Evolutionary conservation across 2,113 vertebrate species (phyloP), one percentile per base, ranked within the genome.

Genomic region (Alligator sinensis): DNA sequence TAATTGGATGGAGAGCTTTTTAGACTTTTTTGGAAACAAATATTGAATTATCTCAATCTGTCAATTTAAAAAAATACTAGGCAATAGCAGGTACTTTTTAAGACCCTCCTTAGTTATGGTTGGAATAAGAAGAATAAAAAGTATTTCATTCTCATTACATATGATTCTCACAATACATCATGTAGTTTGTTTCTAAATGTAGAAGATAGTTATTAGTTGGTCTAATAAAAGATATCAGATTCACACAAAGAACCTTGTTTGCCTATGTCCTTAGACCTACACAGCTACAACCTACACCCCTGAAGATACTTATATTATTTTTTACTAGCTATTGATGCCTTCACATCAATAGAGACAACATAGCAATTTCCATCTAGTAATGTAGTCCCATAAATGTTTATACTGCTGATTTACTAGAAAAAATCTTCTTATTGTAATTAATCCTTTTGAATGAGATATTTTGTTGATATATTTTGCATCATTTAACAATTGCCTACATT

Each of bases 1-100:
- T 14, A 14, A 16, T 27, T n/a, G 25, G 61, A 70, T n/a, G 27
- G 0, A 1, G 7, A 88, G 19, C 7, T 64, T 70, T 77, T 84
- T 61, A 34, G 34, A 2, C 2, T 5, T 4, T 11, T 25, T 74
- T 72, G 34, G 24, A 72, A 72, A 38, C 34, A 21, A 19, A 22
- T 34, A 21, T 7, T 72, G 38, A 38, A 38, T 72, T 72, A 24
- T 72, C 30, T 19, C 30, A 19, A 10, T 34, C 66, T 34, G n/a
- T 22, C 21, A 5, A 70, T 19, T 70, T 70, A 34, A 34, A 18
- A 30, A 72, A 72, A 72, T 38, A 72, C 38, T 72, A 38, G 38
- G 70, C 34, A 21, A 38, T 47, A 22, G 11, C 38, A 72, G 34
- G 14, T 47, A 24, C 21, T 72, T 30, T 72, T 72, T 72, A 72